These are phyloP conservation scores for Achatina immaculata DNA, from an alignment of 1,140 invertebrate species.

Conservation along the genomic window DNA sequence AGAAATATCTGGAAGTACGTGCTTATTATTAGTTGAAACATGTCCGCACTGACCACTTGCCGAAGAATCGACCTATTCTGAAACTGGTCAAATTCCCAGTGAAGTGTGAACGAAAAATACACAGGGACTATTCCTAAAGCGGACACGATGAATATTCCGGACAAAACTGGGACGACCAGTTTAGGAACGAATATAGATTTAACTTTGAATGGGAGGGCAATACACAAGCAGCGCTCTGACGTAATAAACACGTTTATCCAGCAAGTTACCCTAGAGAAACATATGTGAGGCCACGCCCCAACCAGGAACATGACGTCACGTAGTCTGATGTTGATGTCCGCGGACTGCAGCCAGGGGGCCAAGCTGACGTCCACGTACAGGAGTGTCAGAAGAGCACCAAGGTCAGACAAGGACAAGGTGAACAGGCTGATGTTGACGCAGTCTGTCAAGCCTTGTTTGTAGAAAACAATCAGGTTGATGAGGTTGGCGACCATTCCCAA, in stretches of 20 bases:
- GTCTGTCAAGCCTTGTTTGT: background rate
- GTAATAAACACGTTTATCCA: slow-evolving; percentile 24
- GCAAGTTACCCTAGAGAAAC: slow-evolving; percentile 6
- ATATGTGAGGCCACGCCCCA: slow-evolving; percentile 14
- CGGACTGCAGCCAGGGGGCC: background rate
- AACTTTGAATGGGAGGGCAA: slow-evolving; percentile 1
- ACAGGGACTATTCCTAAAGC: background rate
- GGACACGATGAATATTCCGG: background rate
- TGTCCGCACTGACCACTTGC: background rate
- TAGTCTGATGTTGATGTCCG: background rate
- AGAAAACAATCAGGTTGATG: slow-evolving; percentile 22
- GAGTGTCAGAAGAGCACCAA: background rate
- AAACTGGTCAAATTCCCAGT: background rate
- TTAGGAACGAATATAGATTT: background rate
- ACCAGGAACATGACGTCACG: background rate
- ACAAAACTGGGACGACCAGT: background rate
- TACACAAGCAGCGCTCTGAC: slow-evolving; percentile 22
- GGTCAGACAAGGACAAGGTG: background rate
- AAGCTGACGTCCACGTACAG: background rate
- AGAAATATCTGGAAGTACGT: background rate
- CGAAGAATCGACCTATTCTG: background rate
- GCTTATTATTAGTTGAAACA: background rate
- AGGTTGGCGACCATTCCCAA: background rate
- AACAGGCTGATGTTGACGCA: slow-evolving; percentile 19
- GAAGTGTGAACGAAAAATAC: background rate